Percentiles rank a stretch among this genome's conserved stretches.
Conservation (phyloP, 1,140 invertebrate species). For the Drosophila bocki region DNA sequence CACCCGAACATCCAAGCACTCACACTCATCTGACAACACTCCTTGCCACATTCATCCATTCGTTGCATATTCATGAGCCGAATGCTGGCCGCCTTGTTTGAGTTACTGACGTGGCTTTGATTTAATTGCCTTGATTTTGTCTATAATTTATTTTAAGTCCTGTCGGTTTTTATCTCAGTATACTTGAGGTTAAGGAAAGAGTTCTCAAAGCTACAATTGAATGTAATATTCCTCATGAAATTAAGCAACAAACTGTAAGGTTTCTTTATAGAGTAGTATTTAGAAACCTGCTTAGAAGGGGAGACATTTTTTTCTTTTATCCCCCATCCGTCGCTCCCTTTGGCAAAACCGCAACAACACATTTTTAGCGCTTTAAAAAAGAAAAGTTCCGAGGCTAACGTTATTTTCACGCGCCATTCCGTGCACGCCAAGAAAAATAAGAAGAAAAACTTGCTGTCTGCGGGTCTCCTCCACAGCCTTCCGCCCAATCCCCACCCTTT, state of each 20-base stretch:
- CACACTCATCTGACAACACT: constrained; percentile 27
- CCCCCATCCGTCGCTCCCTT: not conserved
- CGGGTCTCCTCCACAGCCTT: not conserved
- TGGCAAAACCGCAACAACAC: constrained; percentile 49
- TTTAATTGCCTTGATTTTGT: constrained; percentile 78
- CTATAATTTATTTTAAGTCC: constrained; percentile 75
- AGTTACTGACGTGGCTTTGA: constrained; percentile 79
- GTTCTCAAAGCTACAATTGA: not conserved
- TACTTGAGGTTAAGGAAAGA: not conserved
- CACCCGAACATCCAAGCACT: constrained; percentile 4
- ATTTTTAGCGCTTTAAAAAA: constrained; percentile 77
- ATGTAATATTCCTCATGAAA: too few relatives aligned
- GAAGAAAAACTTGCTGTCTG: constrained; percentile 36
- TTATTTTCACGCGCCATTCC: constrained; percentile 42
- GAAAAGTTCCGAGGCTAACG: constrained; percentile 58
- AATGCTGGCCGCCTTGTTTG: constrained; percentile 57
- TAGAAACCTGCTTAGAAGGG: constrained; percentile 28
- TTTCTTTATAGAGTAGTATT: not conserved
- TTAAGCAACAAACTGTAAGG: not conserved
- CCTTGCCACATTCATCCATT: constrained; percentile 51
- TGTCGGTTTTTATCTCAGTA: not conserved
- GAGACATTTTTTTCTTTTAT: constrained; percentile 57
- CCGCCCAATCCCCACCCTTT: constrained; percentile 2
- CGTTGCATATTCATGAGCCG: constrained; percentile 78
- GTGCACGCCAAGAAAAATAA: constrained; percentile 48